Percentiles rank a stretch among this genome's conserved stretches.
Evolutionary conservation across 1,140 invertebrate species (phyloP).

Genomic region (Microplitis mediator): DNA sequence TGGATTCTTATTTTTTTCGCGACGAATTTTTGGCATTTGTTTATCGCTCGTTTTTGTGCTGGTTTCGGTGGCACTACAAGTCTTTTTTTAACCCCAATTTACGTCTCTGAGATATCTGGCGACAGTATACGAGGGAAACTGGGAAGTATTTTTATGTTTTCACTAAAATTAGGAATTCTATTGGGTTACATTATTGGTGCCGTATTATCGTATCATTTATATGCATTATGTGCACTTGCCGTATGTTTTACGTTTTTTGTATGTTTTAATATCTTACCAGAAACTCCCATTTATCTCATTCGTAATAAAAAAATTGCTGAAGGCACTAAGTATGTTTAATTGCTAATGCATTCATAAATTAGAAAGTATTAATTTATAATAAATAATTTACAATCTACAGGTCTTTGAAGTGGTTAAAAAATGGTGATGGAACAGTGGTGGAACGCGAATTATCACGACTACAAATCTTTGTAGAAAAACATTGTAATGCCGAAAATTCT

Average conservation of each 20-base stretch:
- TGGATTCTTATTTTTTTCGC: conserved; percentile 58
- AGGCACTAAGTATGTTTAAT: conserved; percentile 48
- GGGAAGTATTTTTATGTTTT: conserved; percentile 61
- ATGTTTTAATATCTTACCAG: conserved; percentile 64
- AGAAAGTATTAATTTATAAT: neutral
- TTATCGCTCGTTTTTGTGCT: conserved; percentile 47
- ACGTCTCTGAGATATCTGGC: conserved; percentile 67
- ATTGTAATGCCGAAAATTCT: conserved; percentile 21
- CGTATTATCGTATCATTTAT: conserved; percentile 57
- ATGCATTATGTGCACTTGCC: conserved; percentile 55
- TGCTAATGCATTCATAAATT: neutral
- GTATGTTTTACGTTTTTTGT: conserved; percentile 59
- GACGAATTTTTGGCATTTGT: conserved; percentile 40
- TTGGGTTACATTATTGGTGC: conserved; percentile 66
- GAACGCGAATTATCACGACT: conserved; percentile 46
- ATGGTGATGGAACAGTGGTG: conserved; percentile 51
- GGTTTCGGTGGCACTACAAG: conserved; percentile 63
- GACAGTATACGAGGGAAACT: conserved; percentile 64
- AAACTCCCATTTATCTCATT: conserved; percentile 64
- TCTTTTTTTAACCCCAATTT: conserved; percentile 63
- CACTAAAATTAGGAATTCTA: conserved; percentile 66
- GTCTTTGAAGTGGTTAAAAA: conserved; percentile 64
- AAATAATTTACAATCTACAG: conserved; percentile 30
- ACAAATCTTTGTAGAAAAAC: conserved; percentile 44
- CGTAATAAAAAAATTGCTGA: conserved; percentile 45